These are phyloP conservation scores for Montipora capitata DNA, from an alignment of 92 coral and sea anemone genomes.

Conservation along the genomic window DNA sequence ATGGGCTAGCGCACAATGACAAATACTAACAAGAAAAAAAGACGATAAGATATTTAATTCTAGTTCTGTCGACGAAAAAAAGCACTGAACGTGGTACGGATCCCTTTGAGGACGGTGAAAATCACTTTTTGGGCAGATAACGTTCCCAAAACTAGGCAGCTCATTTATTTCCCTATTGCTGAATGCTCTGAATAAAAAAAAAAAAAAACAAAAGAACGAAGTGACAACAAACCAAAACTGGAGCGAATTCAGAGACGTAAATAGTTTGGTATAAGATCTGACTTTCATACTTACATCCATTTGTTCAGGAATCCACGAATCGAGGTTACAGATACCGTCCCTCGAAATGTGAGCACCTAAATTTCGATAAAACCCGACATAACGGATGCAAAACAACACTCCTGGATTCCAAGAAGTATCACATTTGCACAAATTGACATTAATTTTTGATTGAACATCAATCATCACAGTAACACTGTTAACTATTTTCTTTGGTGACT, in stretches of 20 bases:
- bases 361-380: conserved; percentile 98
- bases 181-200: conserved; percentile 74
- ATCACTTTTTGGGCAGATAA: conserved; percentile 79
- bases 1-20: not conserved
- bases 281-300: conserved; percentile 74
- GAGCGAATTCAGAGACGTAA: not conserved
- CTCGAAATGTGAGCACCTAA: conserved; percentile 97
- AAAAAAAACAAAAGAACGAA: not conserved
- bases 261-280: not conserved
- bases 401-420: conserved; percentile 62
- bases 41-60: not conserved
- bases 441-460: no score
- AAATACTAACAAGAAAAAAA: not conserved
- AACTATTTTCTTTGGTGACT: no score
- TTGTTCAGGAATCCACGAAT: conserved; percentile 98
- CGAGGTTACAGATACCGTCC: conserved; percentile 96
- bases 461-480: no score
- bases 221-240: not conserved
- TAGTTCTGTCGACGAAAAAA: not conserved
- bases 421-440: no score
- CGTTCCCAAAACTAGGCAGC: conserved; percentile 95
- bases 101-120: conserved; percentile 96
- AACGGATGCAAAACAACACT: conserved; percentile 98
- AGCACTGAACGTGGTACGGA: conserved; percentile 75
- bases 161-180: conserved; percentile 97